phyloP scores from a whole-genome alignment of 2,113 vertebrate species.

The Thymallus thymallus region DNA sequence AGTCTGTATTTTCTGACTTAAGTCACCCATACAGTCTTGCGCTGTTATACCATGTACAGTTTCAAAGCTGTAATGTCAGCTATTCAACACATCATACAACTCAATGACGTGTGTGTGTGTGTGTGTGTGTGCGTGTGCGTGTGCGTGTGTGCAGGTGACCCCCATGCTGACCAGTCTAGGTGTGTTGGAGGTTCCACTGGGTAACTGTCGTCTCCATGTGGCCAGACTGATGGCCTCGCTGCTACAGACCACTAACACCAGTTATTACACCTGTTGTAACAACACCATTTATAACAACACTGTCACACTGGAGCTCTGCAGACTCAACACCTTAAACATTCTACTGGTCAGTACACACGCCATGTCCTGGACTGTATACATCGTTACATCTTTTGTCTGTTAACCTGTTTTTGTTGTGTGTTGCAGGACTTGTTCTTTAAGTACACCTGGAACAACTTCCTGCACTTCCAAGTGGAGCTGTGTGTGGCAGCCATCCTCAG shows the following conservation, averaged over 20 bases:
- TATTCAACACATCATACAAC: too few relatives aligned
- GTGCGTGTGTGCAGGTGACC: slow-evolving; percentile 67
- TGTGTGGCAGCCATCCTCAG: slow-evolving; percentile 90
- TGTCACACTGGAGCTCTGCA: slow-evolving; percentile 89
- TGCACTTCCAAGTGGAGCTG: slow-evolving; percentile 96
- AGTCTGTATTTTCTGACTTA: neutral
- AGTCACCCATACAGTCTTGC: neutral
- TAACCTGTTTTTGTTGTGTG: neutral
- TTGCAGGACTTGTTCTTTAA: slow-evolving; percentile 93
- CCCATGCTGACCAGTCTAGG: slow-evolving; percentile 91
- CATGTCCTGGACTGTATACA: too few relatives aligned
- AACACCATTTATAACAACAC: too few relatives aligned
- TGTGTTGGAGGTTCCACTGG: slow-evolving; percentile 89
- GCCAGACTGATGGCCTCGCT: slow-evolving; percentile 89
- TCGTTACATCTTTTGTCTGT: neutral
- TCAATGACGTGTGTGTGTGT: neutral
- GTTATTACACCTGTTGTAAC: slow-evolving; percentile 26
- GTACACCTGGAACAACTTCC: slow-evolving; percentile 97
- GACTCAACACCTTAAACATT: slow-evolving; percentile 86
- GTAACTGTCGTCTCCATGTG: slow-evolving; percentile 88
- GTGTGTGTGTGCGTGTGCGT: neutral
- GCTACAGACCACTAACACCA: slow-evolving; percentile 83
- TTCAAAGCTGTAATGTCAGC: too few relatives aligned
- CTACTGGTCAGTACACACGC: slow-evolving; percentile 81
- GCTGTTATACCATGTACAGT: neutral